A percentile compares a stretch with the other conserved stretches of the same genome.
These are phyloP conservation scores for Diorhabda sublineata DNA, from an alignment of 1,140 invertebrate species.

Conservation along the genomic window DNA sequence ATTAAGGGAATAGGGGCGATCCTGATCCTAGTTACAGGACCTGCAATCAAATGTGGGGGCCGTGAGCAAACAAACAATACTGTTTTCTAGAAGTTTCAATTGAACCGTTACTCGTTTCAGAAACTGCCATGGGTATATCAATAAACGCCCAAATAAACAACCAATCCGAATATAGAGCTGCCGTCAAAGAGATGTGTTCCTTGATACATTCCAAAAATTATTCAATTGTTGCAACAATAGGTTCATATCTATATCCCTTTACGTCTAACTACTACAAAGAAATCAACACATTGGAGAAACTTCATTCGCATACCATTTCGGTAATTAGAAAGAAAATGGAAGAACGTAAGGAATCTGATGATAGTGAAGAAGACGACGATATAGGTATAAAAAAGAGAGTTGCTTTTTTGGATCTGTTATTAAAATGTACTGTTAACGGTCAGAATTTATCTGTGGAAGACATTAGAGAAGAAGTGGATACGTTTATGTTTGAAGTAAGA, in stretches of 20 bases:
- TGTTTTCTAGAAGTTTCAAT: no score
- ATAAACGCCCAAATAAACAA: constrained; percentile 65
- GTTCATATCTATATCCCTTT: constrained; percentile 29
- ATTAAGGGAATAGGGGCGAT: no score
- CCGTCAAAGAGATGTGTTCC: constrained; percentile 56
- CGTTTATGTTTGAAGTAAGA: constrained; percentile 76
- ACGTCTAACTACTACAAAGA: constrained; percentile 39
- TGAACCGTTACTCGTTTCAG: constrained; percentile 33
- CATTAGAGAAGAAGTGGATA: constrained; percentile 80
- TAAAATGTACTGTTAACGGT: constrained; percentile 56
- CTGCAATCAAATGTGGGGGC: no score
- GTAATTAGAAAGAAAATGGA: constrained; percentile 51
- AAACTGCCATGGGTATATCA: constrained; percentile 66
- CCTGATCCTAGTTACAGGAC: no score
- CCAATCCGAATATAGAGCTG: constrained; percentile 68
- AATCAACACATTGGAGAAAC: constrained; percentile 54
- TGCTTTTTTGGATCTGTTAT: constrained; percentile 73
- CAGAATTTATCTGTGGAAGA: constrained; percentile 57
- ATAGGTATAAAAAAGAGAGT: constrained; percentile 53
- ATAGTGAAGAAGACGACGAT: constrained; percentile 18
- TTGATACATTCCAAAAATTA: constrained; percentile 46
- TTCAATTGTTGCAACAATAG: constrained; percentile 38
- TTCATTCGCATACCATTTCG: constrained; percentile 65
- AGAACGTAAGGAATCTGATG: constrained; percentile 29
- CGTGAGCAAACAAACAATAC: no score